Conservation (phyloP, 1,140 invertebrate species). For the Drosophila mojavensis region DNA sequence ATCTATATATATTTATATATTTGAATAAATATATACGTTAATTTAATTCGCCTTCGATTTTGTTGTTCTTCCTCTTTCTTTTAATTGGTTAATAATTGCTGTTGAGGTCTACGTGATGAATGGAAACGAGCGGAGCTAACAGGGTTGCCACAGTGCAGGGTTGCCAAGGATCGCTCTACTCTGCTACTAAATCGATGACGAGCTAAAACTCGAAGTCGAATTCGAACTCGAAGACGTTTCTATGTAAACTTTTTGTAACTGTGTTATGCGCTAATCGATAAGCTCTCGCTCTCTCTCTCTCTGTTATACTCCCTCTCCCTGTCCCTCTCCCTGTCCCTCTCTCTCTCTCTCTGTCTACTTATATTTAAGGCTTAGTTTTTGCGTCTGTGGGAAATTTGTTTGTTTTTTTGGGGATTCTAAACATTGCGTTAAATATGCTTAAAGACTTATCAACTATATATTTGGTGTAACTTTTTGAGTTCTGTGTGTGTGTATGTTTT, state of each 20-base stretch:
- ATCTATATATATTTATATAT: conserved; percentile 28
- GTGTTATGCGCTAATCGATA: conserved; percentile 43
- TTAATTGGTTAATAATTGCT: conserved; percentile 47
- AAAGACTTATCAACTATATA: conserved; percentile 60
- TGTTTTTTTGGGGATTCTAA: background rate
- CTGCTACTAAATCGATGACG: conserved; percentile 23
- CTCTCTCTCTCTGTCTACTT: conserved; percentile 39
- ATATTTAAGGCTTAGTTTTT: conserved; percentile 39
- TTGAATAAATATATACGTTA: conserved; percentile 10
- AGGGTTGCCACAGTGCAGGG: conserved; percentile 17
- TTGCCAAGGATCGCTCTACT: background rate
- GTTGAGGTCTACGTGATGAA: conserved; percentile 34
- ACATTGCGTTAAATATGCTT: conserved; percentile 57
- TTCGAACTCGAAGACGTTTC: too few species aligned
- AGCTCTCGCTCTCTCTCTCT: conserved; percentile 28
- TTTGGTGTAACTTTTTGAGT: conserved; percentile 79
- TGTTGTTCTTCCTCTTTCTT: conserved; percentile 4
- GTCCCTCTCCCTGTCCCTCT: background rate
- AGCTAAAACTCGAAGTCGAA: too few species aligned
- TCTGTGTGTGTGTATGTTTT: conserved; percentile 54
- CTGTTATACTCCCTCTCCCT: background rate
- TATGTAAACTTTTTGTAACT: background rate
- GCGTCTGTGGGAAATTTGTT: conserved; percentile 21
- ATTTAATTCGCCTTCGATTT: conserved; percentile 18
- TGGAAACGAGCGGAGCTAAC: conserved; percentile 22